phyloP scores from a whole-genome alignment of 2,797 vertebrate species.

The Malacoraja senta region DNA sequence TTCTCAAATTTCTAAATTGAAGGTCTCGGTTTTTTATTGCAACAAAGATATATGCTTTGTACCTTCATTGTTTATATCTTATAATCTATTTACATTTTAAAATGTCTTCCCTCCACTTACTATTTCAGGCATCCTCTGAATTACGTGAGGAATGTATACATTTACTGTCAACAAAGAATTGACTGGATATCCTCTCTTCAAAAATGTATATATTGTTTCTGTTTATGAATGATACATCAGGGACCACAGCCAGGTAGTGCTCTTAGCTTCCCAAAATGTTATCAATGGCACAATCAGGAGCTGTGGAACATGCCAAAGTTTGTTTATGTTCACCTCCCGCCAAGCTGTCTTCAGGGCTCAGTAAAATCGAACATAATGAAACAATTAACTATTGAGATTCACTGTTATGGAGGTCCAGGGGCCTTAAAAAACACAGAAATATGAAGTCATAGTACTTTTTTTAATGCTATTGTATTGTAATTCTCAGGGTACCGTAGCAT shows the following conservation, averaged over 20 bases:
- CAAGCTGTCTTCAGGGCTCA: not conserved
- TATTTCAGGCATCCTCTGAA: not conserved
- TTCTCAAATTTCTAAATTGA: no score
- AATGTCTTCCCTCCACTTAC: not conserved
- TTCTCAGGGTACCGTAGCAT: not conserved
- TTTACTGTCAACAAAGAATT: not conserved
- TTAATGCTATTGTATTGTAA: not conserved
- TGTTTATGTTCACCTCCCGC: not conserved
- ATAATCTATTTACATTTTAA: not conserved
- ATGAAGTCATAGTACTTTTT: not conserved
- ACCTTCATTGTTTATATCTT: not conserved
- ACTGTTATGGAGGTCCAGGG: not conserved
- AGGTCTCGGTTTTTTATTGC: not conserved
- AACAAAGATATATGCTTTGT: not conserved
- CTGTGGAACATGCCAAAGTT: not conserved
- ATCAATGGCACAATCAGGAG: not conserved
- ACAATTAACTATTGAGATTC: not conserved
- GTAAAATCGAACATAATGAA: not conserved
- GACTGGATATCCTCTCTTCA: not conserved
- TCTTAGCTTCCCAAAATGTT: not conserved
- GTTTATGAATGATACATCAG: not conserved
- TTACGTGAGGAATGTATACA: not conserved
- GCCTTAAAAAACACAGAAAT: not conserved
- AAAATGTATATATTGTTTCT: not conserved
- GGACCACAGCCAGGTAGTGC: not conserved